Evolutionary conservation across 2,113 vertebrate genomes (phyloP).

Genomic region (Stomatorhinus ivindoensis): DNA sequence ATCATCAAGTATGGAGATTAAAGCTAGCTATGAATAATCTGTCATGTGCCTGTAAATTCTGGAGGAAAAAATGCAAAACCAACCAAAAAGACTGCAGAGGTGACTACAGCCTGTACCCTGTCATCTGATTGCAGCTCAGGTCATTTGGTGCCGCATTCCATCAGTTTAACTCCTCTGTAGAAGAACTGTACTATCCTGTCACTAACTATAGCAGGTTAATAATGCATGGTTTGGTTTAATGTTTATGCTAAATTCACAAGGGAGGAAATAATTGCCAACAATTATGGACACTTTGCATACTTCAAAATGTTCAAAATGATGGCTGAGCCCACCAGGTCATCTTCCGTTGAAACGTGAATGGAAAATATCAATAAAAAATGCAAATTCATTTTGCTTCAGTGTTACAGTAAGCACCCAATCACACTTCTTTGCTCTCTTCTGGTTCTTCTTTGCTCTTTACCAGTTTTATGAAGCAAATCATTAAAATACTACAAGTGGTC

Average conservation of each 20-base stretch:
- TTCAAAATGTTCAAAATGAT: not conserved
- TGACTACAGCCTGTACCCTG: not conserved
- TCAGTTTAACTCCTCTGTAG: not conserved
- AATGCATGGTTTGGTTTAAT: not conserved
- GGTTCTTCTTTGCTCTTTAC: not conserved
- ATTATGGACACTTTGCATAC: not conserved
- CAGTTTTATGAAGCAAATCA: not conserved
- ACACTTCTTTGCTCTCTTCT: too few species aligned
- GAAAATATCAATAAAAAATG: not conserved
- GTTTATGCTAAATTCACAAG: not conserved
- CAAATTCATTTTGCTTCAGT: not conserved
- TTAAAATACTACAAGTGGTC: not conserved
- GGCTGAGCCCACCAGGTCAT: not conserved
- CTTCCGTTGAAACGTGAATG: not conserved
- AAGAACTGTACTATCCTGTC: not conserved
- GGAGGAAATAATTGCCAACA: not conserved
- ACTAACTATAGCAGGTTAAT: not conserved
- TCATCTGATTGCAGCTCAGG: not conserved
- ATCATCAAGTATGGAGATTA: not conserved
- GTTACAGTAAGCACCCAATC: not conserved
- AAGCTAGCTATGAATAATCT: not conserved
- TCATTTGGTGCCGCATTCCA: not conserved
- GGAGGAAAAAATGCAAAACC: not conserved
- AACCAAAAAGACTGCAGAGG: not conserved
- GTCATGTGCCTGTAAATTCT: not conserved